Evolutionary conservation across 2,888 invertebrate species (phyloP).

Genomic region (Shargacucullia verbasci): DNA sequence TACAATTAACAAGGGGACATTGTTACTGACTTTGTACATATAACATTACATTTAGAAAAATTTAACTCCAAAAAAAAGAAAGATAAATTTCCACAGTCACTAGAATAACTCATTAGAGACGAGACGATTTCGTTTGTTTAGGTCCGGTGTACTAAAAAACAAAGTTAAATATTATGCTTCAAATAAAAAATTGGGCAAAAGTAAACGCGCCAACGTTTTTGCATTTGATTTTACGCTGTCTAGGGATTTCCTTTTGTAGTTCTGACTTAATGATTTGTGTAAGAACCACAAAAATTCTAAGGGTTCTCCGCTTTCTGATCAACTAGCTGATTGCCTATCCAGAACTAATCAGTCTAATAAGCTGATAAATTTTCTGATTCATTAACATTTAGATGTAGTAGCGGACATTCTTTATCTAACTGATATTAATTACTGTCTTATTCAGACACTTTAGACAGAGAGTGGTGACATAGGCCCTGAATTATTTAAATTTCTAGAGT

Average conservation of each 20-base stretch:
- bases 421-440: too few species aligned
- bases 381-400: too few species aligned
- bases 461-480: too few species aligned
- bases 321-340: too few species aligned
- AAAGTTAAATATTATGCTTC: conserved; percentile 29
- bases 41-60: conserved; percentile 17
- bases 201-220: conserved; percentile 24
- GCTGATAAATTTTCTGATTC: too few species aligned
- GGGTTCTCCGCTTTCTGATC: too few species aligned
- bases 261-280: background rate
- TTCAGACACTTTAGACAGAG: too few species aligned
- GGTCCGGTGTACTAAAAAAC: conserved; percentile 39
- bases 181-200: conserved; percentile 24
- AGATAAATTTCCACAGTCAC: conserved; percentile 23
- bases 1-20: background rate
- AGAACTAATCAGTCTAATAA: too few species aligned
- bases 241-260: background rate
- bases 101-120: conserved; percentile 48
- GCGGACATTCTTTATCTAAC: too few species aligned
- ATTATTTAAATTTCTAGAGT: too few species aligned
- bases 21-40: conserved; percentile 6
- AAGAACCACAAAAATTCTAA: too few species aligned
- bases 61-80: conserved; percentile 18
- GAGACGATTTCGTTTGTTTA: conserved; percentile 45
- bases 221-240: conserved; percentile 17